phyloP scores from a whole-genome alignment of 2,888 invertebrate species.

The Hylaea fasciaria region DNA sequence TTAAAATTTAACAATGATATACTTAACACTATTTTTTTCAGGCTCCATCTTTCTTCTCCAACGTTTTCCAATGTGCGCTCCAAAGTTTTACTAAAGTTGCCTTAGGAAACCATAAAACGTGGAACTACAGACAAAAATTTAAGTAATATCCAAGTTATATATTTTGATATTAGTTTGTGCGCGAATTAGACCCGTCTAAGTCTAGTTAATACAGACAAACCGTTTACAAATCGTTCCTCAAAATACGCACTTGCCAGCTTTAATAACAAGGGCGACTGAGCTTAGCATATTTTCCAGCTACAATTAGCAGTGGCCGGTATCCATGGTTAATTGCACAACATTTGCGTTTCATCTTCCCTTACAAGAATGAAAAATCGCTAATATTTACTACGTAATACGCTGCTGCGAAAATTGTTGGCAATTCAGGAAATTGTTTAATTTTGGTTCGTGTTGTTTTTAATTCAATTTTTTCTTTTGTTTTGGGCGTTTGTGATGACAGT shows the following conservation, averaged over 20 bases:
- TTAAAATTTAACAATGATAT: too few species aligned
- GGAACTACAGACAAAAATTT: too few species aligned
- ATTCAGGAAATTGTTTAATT: slow-evolving; percentile 30
- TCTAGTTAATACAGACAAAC: too few species aligned
- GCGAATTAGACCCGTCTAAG: too few species aligned
- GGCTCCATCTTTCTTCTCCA: too few species aligned
- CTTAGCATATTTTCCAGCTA: slow-evolving; percentile 55
- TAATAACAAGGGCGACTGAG: slow-evolving; percentile 51
- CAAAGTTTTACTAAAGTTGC: too few species aligned
- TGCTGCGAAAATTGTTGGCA: slow-evolving; percentile 12
- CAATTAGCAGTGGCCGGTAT: slow-evolving; percentile 48
- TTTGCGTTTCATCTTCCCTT: slow-evolving; percentile 48
- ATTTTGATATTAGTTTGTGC: too few species aligned
- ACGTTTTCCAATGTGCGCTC: too few species aligned
- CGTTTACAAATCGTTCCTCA: slow-evolving; percentile 7
- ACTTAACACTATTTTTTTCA: too few species aligned
- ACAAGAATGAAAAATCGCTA: slow-evolving; percentile 28
- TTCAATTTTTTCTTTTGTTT: slow-evolving; percentile 13
- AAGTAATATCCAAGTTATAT: too few species aligned
- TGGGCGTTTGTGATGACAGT: slow-evolving; percentile 1
- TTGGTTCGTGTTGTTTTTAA: slow-evolving; percentile 16
- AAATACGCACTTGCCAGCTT: slow-evolving; percentile 25
- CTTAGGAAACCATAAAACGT: too few species aligned
- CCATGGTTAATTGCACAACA: slow-evolving; percentile 51
- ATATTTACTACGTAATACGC: slow-evolving; percentile 27